Evolutionary conservation across 2,888 invertebrate species (phyloP).

Genomic region (Brachypterus glaber): DNA sequence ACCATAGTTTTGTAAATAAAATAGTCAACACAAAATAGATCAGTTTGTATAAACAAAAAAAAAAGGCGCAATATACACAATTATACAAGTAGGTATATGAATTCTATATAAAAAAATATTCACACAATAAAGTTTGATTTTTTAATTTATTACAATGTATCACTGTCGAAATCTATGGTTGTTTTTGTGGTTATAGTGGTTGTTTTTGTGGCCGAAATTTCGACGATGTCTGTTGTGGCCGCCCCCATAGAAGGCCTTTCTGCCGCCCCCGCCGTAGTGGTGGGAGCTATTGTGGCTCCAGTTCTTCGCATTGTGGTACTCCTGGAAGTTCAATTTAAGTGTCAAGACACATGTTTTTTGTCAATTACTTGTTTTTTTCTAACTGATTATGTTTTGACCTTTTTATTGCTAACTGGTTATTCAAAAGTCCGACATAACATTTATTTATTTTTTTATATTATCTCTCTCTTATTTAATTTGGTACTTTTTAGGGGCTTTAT

Average conservation of each 20-base stretch:
- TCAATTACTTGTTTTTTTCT: too few relatives aligned
- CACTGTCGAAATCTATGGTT: conserved; percentile 37
- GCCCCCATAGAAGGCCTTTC: conserved; percentile 33
- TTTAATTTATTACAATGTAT: too few relatives aligned
- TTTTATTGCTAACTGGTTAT: too few relatives aligned
- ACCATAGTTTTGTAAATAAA: too few relatives aligned
- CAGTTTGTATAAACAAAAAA: conserved; percentile 12
- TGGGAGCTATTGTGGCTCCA: conserved; percentile 34
- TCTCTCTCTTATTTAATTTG: too few relatives aligned
- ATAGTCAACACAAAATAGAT: too few relatives aligned
- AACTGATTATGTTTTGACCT: too few relatives aligned
- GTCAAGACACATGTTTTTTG: not conserved
- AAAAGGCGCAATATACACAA: conserved; percentile 17
- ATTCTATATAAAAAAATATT: conserved; percentile 16
- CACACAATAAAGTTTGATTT: too few relatives aligned
- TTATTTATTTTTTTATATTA: conserved; percentile 1
- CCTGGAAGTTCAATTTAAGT: conserved; percentile 26
- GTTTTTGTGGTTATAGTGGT: conserved; percentile 36
- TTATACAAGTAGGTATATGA: conserved; percentile 14
- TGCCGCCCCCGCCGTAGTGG: conserved; percentile 19
- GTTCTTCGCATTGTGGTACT: conserved; percentile 43
- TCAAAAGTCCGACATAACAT: not conserved
- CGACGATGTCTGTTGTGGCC: conserved; percentile 33
- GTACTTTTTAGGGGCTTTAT: too few relatives aligned
- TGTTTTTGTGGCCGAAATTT: conserved; percentile 35